Percentiles rank a stretch among this genome's conserved stretches.
phyloP scores from a whole-genome alignment of 2,113 vertebrate species.

The Cisticola juncidis region DNA sequence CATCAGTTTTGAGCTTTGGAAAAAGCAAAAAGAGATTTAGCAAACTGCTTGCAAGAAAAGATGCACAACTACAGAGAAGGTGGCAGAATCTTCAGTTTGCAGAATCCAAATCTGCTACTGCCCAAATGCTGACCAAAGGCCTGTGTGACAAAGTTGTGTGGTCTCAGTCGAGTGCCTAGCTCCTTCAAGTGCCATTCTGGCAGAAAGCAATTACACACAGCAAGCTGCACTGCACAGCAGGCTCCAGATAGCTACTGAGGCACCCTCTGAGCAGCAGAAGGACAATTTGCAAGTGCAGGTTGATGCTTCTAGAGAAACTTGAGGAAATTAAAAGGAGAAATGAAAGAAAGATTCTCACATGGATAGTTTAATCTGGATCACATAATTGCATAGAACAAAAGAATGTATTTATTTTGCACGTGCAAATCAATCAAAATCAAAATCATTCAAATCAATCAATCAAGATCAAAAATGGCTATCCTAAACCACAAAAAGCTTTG shows the following conservation, averaged over 20 bases:
- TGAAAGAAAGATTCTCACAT: neutral
- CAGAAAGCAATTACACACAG: neutral
- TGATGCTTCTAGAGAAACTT: neutral
- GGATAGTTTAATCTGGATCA: neutral
- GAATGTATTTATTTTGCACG: neutral
- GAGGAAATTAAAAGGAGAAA: neutral
- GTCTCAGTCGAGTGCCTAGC: neutral
- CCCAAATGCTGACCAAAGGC: neutral
- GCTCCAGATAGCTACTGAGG: neutral
- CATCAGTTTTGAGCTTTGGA: neutral
- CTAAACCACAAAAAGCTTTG: neutral
- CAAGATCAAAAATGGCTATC: neutral
- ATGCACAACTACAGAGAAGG: rapidly evolving
- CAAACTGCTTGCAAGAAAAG: neutral
- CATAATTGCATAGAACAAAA: neutral
- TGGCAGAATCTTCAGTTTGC: neutral
- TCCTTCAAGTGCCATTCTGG: neutral
- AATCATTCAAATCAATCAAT: too few relatives aligned
- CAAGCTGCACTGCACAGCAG: neutral
- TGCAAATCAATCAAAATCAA: too few relatives aligned
- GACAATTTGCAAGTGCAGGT: neutral
- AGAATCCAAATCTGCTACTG: neutral
- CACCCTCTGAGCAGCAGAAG: neutral
- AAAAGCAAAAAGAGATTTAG: neutral
- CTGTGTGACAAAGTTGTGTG: neutral